A percentile compares a stretch with the other conserved stretches of the same genome.
phyloP scores from a whole-genome alignment of 2,113 vertebrate genomes.

The Limanda limanda region DNA sequence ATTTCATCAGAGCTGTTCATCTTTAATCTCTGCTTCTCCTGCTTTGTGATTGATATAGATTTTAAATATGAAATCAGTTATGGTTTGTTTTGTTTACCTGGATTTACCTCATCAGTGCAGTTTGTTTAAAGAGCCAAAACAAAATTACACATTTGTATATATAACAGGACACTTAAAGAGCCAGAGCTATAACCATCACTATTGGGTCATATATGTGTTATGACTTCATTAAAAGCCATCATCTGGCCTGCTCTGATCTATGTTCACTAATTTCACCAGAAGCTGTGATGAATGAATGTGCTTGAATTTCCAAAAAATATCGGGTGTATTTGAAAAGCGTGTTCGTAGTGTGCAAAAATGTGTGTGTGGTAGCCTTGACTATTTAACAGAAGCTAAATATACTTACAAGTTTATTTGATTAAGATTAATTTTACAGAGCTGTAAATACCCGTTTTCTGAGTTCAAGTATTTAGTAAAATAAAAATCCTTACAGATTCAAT shows the following conservation, averaged over 20 bases:
- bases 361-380: no score
- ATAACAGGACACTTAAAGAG: no score
- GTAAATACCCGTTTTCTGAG: constrained; percentile 16
- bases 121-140: neutral
- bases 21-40: neutral
- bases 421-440: neutral
- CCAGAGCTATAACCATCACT: no score
- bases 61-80: neutral
- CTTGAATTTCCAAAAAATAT: neutral
- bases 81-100: neutral
- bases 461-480: no score
- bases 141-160: neutral
- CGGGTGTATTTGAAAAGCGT: constrained; percentile 1
- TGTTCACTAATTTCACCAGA: constrained; percentile 22
- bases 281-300: constrained; percentile 14
- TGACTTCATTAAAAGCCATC: constrained; percentile 18
- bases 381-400: neutral
- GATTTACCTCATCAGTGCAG: neutral
- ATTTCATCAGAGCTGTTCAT: neutral
- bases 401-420: neutral
- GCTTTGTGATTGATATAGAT: neutral
- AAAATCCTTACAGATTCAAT: no score
- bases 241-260: constrained; percentile 28
- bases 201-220: neutral
- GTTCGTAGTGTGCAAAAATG: neutral